Conservation (phyloP, 2,113 vertebrate genomes). For the Motacilla alba region DNA sequence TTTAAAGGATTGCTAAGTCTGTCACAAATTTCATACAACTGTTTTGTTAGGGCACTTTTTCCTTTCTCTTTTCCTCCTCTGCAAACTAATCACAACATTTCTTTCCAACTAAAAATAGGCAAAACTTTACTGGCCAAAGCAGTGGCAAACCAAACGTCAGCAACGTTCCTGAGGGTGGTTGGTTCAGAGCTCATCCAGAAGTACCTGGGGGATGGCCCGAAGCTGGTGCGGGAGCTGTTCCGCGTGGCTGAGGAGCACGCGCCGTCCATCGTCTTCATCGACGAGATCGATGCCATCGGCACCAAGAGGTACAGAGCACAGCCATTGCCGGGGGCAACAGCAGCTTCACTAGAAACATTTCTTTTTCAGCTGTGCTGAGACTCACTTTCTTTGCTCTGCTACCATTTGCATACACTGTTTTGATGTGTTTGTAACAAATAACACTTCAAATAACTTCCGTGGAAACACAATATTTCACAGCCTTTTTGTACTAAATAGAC, state of each 20-base stretch:
- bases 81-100: neutral
- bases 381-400: neutral
- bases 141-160: slow-evolving; percentile 97
- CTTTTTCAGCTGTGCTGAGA: rapidly evolving
- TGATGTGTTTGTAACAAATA: neutral
- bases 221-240: slow-evolving; percentile 93
- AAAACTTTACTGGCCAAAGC: slow-evolving; percentile 97
- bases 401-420: rapidly evolving
- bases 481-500: neutral
- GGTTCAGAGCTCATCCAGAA: slow-evolving; percentile 98
- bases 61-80: too few species aligned
- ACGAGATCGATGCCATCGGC: slow-evolving; percentile 96
- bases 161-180: slow-evolving; percentile 94
- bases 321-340: rapidly evolving
- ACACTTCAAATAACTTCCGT: neutral
- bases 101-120: slow-evolving; percentile 70
- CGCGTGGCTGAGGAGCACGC: slow-evolving; percentile 95
- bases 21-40: neutral
- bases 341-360: neutral
- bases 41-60: neutral
- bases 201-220: slow-evolving; percentile 93
- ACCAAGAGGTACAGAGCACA: slow-evolving; percentile 83
- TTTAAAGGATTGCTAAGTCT: neutral
- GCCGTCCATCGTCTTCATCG: slow-evolving; percentile 97
- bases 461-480: neutral